These are phyloP conservation scores for Seira sanloemensis DNA, from an alignment of 2,888 invertebrate genomes.

Conservation along the genomic window DNA sequence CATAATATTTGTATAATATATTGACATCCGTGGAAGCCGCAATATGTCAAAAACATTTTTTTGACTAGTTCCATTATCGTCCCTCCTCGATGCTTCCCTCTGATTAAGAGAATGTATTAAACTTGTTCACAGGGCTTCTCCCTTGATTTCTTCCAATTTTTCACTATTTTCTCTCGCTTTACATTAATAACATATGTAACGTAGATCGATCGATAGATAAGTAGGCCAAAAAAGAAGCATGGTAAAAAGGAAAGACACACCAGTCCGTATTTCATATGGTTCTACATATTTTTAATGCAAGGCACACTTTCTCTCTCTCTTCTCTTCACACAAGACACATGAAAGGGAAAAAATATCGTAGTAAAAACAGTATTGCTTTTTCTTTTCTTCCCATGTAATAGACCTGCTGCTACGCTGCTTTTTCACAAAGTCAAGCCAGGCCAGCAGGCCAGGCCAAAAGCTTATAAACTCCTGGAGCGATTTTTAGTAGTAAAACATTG, in stretches of 20 bases:
- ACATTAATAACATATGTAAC: slow-evolving; percentile 63
- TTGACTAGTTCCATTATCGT: slow-evolving; percentile 4
- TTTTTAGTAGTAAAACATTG: slow-evolving; percentile 52
- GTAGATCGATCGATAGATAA: slow-evolving; percentile 70
- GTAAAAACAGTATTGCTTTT: slow-evolving; percentile 20
- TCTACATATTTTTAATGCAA: slow-evolving; percentile 17
- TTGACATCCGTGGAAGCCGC: background rate
- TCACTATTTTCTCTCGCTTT: slow-evolving; percentile 33
- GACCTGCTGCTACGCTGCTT: slow-evolving; percentile 20
- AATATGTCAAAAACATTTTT: slow-evolving; percentile 4
- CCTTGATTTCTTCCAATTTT: slow-evolving; percentile 62
- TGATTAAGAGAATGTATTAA: background rate
- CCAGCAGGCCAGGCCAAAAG: slow-evolving; percentile 64
- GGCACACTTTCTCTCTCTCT: slow-evolving; percentile 7
- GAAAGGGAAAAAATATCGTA: slow-evolving; percentile 15
- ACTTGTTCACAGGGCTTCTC: slow-evolving; percentile 1
- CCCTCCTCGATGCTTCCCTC: slow-evolving; percentile 30
- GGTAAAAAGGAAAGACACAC: slow-evolving; percentile 27
- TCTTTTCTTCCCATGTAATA: slow-evolving; percentile 22
- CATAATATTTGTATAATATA: background rate
- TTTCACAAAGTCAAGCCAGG: slow-evolving; percentile 52
- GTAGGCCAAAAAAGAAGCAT: slow-evolving; percentile 65
- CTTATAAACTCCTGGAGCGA: slow-evolving; percentile 63
- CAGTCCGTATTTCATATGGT: slow-evolving; percentile 12
- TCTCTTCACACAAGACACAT: slow-evolving; percentile 7